phyloP scores from a whole-genome alignment of 2,113 vertebrate species.

The Oreochromis aureus region DNA sequence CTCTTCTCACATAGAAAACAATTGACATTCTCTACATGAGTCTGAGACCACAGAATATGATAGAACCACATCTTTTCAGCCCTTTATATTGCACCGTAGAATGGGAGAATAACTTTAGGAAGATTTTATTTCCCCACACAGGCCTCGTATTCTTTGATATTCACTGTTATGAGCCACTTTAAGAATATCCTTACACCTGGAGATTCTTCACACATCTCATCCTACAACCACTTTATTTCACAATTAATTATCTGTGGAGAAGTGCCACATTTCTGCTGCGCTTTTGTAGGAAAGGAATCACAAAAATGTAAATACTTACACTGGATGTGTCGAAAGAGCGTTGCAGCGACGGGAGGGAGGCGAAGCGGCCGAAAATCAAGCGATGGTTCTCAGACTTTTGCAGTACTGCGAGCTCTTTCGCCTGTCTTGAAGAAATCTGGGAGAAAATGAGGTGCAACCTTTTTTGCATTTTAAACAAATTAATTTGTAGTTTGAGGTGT shows the following conservation, averaged over 20 bases:
- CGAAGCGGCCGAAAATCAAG: not conserved
- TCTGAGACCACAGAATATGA: not conserved
- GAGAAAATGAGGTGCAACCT: constrained; percentile 13
- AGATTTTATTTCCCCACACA: not conserved
- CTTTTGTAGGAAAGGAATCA: constrained; percentile 10
- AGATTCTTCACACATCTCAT: not conserved
- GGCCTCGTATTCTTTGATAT: not conserved
- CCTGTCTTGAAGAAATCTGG: not conserved
- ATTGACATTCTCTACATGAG: not conserved
- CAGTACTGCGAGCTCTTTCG: not conserved
- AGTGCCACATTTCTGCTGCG: not conserved
- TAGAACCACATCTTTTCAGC: constrained; percentile 3
- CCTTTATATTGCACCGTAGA: not conserved
- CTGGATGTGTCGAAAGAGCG: not conserved
- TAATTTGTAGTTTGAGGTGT: constrained; percentile 64
- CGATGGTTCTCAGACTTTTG: not conserved
- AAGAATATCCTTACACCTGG: not conserved
- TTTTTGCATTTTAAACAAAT: constrained; percentile 53
- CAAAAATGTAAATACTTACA: constrained; percentile 11
- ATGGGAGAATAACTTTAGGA: not conserved
- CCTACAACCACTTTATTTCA: constrained; percentile 4
- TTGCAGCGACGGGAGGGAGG: not conserved
- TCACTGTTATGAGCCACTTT: not conserved
- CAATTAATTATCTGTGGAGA: constrained; percentile 14
- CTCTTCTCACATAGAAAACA: not conserved